Evolutionary conservation across 2,797 vertebrate genomes (phyloP).

Genomic region (Hypotaenidia okinawae): DNA sequence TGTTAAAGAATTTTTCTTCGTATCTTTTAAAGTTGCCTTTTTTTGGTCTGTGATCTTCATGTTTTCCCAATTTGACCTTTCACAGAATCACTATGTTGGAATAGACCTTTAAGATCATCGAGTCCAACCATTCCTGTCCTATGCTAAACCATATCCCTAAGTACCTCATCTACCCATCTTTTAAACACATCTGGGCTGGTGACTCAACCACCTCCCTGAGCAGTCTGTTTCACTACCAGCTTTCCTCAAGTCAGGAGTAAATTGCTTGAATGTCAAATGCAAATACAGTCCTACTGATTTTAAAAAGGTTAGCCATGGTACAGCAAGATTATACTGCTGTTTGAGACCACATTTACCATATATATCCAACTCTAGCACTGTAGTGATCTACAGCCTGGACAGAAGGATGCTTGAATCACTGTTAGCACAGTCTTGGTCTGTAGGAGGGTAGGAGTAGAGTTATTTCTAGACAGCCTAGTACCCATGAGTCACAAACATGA

Average conservation of each 20-base stretch:
- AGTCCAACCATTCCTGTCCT: too few relatives aligned
- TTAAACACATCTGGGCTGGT: too few relatives aligned
- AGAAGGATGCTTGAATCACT: neutral
- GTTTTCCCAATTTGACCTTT: neutral
- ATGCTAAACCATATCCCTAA: too few relatives aligned
- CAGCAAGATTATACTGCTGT: neutral
- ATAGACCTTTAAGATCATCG: too few relatives aligned
- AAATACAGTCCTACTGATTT: neutral
- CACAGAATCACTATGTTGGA: neutral
- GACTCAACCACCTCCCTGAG: too few relatives aligned
- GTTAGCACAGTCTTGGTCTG: neutral
- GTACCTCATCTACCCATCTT: too few relatives aligned
- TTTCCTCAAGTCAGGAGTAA: neutral
- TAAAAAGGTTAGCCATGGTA: neutral
- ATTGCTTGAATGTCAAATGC: neutral
- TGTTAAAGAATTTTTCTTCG: neutral
- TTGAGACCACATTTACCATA: neutral
- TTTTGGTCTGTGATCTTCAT: neutral
- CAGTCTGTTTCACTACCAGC: neutral
- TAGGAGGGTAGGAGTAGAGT: neutral
- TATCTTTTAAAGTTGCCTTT: neutral
- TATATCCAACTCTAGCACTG: neutral
- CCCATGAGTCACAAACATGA: neutral
- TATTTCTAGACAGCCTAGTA: neutral
- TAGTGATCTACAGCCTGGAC: neutral